Percentiles rank a stretch among this genome's conserved stretches.
These are phyloP conservation scores for Danaus melanippus DNA, from an alignment of 1,140 invertebrate genomes.

Conservation along the genomic window DNA sequence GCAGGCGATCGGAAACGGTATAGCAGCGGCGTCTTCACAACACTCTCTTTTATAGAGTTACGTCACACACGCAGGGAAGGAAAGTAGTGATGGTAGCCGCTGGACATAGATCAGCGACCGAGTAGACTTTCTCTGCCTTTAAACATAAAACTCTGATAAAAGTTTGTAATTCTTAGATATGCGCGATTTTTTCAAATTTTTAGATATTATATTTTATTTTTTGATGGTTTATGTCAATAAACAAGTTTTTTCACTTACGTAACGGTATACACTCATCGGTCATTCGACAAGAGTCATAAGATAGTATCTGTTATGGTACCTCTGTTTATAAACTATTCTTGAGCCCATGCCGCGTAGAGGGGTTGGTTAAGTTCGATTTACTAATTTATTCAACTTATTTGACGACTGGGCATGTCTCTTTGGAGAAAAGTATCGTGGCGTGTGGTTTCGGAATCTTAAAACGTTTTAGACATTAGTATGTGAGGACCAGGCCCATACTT, in stretches of 20 bases:
- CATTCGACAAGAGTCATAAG: too few relatives aligned
- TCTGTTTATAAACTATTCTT: conserved; percentile 24
- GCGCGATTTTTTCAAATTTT: too few relatives aligned
- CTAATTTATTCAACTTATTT: conserved; percentile 68
- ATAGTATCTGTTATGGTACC: conserved; percentile 2
- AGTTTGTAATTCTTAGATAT: too few relatives aligned
- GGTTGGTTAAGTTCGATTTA: conserved; percentile 51
- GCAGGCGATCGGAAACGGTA: conserved; percentile 65
- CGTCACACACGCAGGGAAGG: conserved; percentile 66
- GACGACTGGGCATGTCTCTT: conserved; percentile 44
- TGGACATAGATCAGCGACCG: conserved; percentile 44
- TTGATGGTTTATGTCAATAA: too few relatives aligned
- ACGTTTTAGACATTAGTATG: conserved; percentile 68
- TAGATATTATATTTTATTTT: too few relatives aligned
- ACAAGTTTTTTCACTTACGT: not conserved
- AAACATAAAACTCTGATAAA: too few relatives aligned
- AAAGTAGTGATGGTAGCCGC: conserved; percentile 67
- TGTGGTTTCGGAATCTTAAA: conserved; percentile 63
- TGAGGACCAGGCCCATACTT: conserved; percentile 56
- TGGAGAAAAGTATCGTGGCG: conserved; percentile 56
- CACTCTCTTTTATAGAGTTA: conserved; percentile 71
- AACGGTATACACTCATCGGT: not conserved
- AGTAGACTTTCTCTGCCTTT: conserved; percentile 35
- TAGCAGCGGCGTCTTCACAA: conserved; percentile 66
- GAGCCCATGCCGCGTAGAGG: conserved; percentile 44